A percentile compares a stretch with the other conserved stretches of the same genome.
Conservation (phyloP, 2,113 vertebrate genomes). For the Gymnarchus niloticus region DNA sequence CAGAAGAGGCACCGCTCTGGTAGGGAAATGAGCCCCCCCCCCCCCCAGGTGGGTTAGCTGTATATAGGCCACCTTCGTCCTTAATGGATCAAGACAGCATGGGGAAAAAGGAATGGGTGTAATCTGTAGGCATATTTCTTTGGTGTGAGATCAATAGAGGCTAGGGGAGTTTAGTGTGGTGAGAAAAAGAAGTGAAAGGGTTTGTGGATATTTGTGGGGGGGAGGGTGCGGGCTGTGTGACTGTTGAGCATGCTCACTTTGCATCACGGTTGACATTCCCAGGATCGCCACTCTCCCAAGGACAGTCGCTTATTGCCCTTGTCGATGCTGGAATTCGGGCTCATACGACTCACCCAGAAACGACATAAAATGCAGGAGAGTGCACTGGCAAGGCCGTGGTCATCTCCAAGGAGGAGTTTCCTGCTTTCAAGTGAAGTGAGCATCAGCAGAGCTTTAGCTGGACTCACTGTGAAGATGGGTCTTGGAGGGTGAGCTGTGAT, state of each 20-base stretch:
- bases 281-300: not conserved
- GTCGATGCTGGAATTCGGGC: not conserved
- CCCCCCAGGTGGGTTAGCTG: conserved; percentile 39
- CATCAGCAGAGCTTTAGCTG: conserved; percentile 42
- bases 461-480: no score
- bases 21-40: conserved; percentile 27
- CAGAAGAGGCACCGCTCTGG: conserved; percentile 22
- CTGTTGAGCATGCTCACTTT: no score
- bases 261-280: not conserved
- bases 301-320: not conserved
- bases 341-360: not conserved
- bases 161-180: conserved; percentile 25
- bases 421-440: conserved; percentile 60
- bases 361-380: conserved; percentile 39
- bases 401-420: conserved; percentile 59
- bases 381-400: conserved; percentile 51
- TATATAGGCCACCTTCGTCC: conserved; percentile 38
- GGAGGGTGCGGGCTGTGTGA: no score
- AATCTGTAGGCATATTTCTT: conserved; percentile 38
- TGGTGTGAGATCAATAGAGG: conserved; percentile 26
- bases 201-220: not conserved
- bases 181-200: not conserved
- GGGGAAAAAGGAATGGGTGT: not conserved
- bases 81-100: conserved; percentile 40
- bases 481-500: no score